Conservation (phyloP, 2,888 invertebrate genomes). For the Cryptus viduatorius region DNA sequence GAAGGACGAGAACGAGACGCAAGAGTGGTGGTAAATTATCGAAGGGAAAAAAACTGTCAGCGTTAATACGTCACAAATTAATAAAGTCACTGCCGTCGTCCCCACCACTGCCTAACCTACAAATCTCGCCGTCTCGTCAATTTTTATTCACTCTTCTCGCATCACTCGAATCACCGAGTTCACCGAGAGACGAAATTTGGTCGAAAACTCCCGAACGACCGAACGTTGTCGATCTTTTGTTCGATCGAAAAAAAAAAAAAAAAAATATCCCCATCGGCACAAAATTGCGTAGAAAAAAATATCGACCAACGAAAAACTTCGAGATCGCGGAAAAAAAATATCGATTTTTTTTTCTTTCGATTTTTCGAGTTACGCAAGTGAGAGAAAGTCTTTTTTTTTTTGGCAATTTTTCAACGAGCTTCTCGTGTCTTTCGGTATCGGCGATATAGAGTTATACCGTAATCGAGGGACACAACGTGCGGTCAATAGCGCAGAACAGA, state of each 20-base stretch:
- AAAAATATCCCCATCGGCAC: neutral
- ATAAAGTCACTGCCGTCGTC: neutral
- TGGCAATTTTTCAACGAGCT: neutral
- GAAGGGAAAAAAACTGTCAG: neutral
- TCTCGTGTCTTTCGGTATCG: neutral
- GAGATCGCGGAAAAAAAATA: neutral
- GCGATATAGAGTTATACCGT: neutral
- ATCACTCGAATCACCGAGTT: neutral
- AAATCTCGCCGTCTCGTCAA: neutral
- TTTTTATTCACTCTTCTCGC: neutral
- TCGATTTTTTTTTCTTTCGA: too few relatives aligned
- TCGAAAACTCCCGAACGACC: too few relatives aligned
- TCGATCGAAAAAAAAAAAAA: neutral
- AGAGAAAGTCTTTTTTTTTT: neutral
- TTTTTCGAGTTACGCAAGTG: neutral
- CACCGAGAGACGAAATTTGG: neutral
- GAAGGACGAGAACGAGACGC: neutral
- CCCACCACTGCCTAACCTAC: neutral
- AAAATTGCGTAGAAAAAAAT: neutral
- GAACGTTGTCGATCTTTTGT: too few relatives aligned
- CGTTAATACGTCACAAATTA: neutral
- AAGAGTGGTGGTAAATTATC: neutral
- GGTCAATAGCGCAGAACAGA: slow-evolving; percentile 3
- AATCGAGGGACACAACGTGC: neutral
- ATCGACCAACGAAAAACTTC: neutral